Percentiles rank a stretch among this genome's conserved stretches.
Evolutionary conservation across 30 jellyfish, hydroid and myxozoan genomes (phyloP).

Genomic region (Aurelia sp.): DNA sequence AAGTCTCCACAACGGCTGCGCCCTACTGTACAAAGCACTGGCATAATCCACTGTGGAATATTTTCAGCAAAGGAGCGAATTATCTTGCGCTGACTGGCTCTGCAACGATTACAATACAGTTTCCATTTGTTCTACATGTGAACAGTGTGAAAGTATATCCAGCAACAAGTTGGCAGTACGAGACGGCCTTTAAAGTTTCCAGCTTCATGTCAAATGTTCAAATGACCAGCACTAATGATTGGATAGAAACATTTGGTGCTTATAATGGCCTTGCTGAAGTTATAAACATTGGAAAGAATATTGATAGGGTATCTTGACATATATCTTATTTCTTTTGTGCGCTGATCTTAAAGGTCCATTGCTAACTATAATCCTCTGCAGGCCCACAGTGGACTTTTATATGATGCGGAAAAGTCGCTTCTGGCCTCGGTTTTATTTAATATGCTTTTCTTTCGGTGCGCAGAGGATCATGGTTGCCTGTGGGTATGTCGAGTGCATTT

Average conservation of each 20-base stretch:
- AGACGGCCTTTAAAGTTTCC: conserved; percentile 42
- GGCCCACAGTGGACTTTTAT: too few relatives aligned
- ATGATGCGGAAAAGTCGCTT: too few relatives aligned
- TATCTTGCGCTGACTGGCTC: conserved; percentile 21
- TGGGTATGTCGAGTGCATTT: too few relatives aligned
- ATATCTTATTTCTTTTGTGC: too few relatives aligned
- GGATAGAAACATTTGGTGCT: conserved; percentile 65
- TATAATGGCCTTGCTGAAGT: conserved; percentile 41
- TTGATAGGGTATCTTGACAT: conserved; percentile 33
- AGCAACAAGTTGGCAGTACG: conserved; percentile 17
- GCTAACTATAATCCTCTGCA: too few relatives aligned
- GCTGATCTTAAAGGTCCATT: too few relatives aligned
- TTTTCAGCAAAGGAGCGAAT: conserved; percentile 42
- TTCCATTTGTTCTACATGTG: conserved; percentile 33
- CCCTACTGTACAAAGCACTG: conserved; percentile 1
- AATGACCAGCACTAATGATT: conserved; percentile 9
- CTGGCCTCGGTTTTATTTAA: too few relatives aligned
- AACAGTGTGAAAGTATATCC: conserved; percentile 41
- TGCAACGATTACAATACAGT: conserved; percentile 34
- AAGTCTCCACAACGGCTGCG: conserved; percentile 54
- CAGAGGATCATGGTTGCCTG: too few relatives aligned
- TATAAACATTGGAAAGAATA: conserved; percentile 13
- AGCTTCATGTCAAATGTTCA: conserved; percentile 13
- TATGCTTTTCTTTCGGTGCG: too few relatives aligned
- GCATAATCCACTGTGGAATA: conserved; percentile 19